These are phyloP conservation scores for Hypolimnas misippus DNA, from an alignment of 2,888 invertebrate genomes.

Conservation along the genomic window DNA sequence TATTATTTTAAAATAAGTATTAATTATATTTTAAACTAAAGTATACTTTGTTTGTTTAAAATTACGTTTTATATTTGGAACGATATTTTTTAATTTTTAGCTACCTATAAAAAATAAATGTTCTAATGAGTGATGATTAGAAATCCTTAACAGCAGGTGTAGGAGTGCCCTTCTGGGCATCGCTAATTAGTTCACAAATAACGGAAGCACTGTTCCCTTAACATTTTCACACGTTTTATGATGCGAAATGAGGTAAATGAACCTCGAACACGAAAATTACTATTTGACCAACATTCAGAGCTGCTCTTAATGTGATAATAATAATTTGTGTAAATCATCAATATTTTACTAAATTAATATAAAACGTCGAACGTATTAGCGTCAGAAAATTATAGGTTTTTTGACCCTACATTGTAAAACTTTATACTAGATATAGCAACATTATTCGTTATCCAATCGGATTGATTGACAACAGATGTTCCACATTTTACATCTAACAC, in stretches of 20 bases:
- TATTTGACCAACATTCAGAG: slow-evolving; percentile 24
- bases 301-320: slow-evolving; percentile 18
- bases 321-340: slow-evolving; percentile 14
- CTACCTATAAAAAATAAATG: not conserved
- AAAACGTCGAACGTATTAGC: not conserved
- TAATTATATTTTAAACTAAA: not conserved
- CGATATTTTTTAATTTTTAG: not conserved
- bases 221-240: slow-evolving; percentile 42
- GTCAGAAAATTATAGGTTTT: slow-evolving; percentile 14
- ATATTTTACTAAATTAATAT: not conserved
- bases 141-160: slow-evolving; percentile 21
- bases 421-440: not conserved
- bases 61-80: not conserved
- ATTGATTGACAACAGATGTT: not conserved
- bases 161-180: slow-evolving; percentile 32
- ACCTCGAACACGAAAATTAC: slow-evolving; percentile 40
- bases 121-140: slow-evolving; percentile 6
- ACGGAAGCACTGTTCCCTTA: slow-evolving; percentile 34
- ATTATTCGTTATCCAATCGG: not conserved
- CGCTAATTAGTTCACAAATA: slow-evolving; percentile 37
- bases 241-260: slow-evolving; percentile 42
- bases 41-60: not conserved
- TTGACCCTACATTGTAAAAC: slow-evolving; percentile 12
- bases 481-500: not conserved
- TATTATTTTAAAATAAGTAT: not conserved